Conservation (phyloP, 2,113 vertebrate species). For the Leucoraja erinaceus region DNA sequence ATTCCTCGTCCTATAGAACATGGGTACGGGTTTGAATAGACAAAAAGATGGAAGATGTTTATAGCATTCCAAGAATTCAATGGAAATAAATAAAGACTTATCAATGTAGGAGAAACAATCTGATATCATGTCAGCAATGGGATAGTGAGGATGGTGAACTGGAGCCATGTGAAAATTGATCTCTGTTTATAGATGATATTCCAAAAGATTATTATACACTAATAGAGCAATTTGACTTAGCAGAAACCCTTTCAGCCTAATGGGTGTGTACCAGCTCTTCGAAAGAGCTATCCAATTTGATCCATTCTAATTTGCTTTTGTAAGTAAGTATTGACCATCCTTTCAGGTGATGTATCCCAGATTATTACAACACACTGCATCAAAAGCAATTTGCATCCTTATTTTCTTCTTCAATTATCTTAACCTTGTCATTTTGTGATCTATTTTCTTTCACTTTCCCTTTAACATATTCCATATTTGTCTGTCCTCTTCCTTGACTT, state of each 20-base stretch:
- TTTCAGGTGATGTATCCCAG: not conserved
- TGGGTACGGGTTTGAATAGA: not conserved
- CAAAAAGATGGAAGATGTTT: not conserved
- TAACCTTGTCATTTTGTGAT: not conserved
- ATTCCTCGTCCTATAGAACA: not conserved
- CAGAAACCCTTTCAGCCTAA: not conserved
- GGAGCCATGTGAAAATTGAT: not conserved
- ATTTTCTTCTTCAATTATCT: not conserved
- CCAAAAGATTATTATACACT: not conserved
- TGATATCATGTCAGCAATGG: not conserved
- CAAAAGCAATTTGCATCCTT: not conserved
- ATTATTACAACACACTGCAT: not conserved
- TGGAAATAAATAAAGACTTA: not conserved
- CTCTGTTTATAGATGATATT: not conserved
- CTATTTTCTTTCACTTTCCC: too few relatives aligned
- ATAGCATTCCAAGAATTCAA: not conserved
- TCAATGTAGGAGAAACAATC: not conserved
- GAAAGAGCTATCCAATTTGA: not conserved
- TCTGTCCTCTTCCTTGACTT: too few relatives aligned
- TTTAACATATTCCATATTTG: too few relatives aligned
- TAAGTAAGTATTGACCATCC: not conserved
- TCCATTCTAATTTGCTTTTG: not conserved
- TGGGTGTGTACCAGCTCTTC: not conserved
- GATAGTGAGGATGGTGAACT: not conserved
- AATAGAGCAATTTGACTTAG: not conserved